Evolutionary conservation across 2,888 invertebrate genomes (phyloP), one percentile per base, ranked within the genome.

Genomic region (Eupithecia insigniata): DNA sequence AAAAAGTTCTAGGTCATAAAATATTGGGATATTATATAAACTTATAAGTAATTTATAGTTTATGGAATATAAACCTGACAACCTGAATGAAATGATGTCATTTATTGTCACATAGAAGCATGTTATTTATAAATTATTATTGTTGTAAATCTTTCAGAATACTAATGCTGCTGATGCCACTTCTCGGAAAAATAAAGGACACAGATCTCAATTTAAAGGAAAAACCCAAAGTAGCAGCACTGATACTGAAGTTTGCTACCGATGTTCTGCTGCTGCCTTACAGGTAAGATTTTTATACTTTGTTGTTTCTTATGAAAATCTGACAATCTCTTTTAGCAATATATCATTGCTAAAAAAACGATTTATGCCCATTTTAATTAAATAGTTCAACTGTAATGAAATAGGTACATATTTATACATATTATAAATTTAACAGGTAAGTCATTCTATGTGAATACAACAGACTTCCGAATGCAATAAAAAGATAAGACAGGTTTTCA

Each of bases 251-350:
- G 76, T 96, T 97, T 85, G 95, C 98, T 81, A 95, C 97, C 78
- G 98, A 99, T 91, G 95, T 98, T 62, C 89, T 99, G 12, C 91
- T 99, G 12, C 90, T 99, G 72, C 98, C 98, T 28, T 99, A 98
- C 90, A 97, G 97, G 97, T 97, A 91, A 76, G 73, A n/a, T 70
- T 66, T 73, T 76, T 32, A 46, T 46, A n/a, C n/a, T n/a, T n/a
- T n/a, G n/a, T n/a, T n/a, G n/a, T n/a, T n/a, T n/a, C n/a, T n/a
- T n/a, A n/a, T n/a, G n/a, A n/a, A n/a, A n/a, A n/a, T n/a, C n/a
- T n/a, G n/a, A n/a, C n/a, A n/a, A n/a, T n/a, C n/a, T n/a, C n/a
- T n/a, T n/a, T n/a, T n/a, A n/a, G n/a, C n/a, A n/a, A n/a, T n/a
- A n/a, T n/a, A n/a, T n/a, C n/a, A n/a, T n/a, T n/a, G n/a, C n/a